phyloP scores from a whole-genome alignment of 1,140 invertebrate species.

The Drosophila sp. region DNA sequence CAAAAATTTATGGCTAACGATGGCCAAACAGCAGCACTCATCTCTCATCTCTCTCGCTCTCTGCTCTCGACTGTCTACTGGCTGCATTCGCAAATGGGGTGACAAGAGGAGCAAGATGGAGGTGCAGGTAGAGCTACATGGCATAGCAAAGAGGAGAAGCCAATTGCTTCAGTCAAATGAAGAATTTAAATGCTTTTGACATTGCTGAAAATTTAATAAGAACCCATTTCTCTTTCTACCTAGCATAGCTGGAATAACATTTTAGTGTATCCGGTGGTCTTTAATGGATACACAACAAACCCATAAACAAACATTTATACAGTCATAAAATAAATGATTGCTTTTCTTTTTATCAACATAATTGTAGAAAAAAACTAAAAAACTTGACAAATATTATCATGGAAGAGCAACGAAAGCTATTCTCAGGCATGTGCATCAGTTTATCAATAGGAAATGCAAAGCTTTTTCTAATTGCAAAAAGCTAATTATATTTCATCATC shows the following conservation, averaged over 20 bases:
- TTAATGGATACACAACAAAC: neutral
- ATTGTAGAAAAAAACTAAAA: too few species aligned
- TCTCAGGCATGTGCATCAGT: too few species aligned
- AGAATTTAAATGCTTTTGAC: slow-evolving; percentile 8
- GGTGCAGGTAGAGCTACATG: neutral
- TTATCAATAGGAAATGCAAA: too few species aligned
- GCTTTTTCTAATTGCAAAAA: too few species aligned
- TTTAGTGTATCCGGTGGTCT: neutral
- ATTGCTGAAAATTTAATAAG: slow-evolving; percentile 9
- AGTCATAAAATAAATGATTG: too few species aligned
- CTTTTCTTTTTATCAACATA: too few species aligned
- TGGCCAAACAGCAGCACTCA: slow-evolving; percentile 11
- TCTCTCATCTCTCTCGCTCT: neutral
- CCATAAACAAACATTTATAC: too few species aligned
- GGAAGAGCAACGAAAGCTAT: too few species aligned
- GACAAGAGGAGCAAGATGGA: neutral
- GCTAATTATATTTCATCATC: too few species aligned
- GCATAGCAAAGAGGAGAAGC: neutral
- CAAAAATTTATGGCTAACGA: slow-evolving; percentile 49
- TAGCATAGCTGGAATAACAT: neutral
- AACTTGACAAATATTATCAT: too few species aligned
- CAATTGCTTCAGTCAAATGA: slow-evolving; percentile 5
- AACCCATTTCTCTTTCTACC: neutral
- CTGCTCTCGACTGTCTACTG: neutral
- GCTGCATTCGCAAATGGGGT: neutral